A percentile compares a stretch with the other conserved stretches of the same genome.
Conservation (phyloP, 1,140 invertebrate species). For the Prorops nasuta region DNA sequence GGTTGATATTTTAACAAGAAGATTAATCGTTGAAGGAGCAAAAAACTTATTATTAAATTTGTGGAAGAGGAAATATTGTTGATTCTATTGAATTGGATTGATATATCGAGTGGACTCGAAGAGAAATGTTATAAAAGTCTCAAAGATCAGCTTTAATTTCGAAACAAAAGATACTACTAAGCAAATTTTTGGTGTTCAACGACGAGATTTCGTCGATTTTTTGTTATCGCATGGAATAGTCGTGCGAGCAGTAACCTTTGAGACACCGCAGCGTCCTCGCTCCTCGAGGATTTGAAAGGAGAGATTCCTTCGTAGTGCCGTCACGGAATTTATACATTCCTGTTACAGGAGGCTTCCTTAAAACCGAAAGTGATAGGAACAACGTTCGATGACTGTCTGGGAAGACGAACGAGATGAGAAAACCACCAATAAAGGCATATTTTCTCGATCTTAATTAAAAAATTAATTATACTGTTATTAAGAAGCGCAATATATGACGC, state of each 20-base stretch:
- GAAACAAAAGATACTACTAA: no score
- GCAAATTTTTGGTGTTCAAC: no score
- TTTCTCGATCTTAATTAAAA: background rate
- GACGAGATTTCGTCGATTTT: no score
- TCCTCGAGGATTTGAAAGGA: conserved; percentile 44
- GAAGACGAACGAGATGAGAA: conserved; percentile 5
- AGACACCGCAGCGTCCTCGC: conserved; percentile 33
- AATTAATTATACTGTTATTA: background rate
- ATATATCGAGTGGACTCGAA: no score
- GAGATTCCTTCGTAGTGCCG: conserved; percentile 42
- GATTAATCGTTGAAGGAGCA: no score
- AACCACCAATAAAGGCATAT: background rate
- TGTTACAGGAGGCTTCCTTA: conserved; percentile 35
- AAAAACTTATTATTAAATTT: no score
- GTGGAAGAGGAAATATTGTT: no score
- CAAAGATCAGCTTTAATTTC: no score
- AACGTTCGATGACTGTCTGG: background rate
- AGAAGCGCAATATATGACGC: no score
- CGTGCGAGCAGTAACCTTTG: conserved; percentile 37
- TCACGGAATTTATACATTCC: conserved; percentile 45
- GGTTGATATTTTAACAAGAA: no score
- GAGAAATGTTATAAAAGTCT: no score
- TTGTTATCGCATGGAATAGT: conserved; percentile 5
- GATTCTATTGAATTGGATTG: no score
- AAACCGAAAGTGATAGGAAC: conserved; percentile 42